A percentile compares a stretch with the other conserved stretches of the same genome.
phyloP scores from a whole-genome alignment of 2,888 invertebrate genomes.

The Acanthosepion lycidas region DNA sequence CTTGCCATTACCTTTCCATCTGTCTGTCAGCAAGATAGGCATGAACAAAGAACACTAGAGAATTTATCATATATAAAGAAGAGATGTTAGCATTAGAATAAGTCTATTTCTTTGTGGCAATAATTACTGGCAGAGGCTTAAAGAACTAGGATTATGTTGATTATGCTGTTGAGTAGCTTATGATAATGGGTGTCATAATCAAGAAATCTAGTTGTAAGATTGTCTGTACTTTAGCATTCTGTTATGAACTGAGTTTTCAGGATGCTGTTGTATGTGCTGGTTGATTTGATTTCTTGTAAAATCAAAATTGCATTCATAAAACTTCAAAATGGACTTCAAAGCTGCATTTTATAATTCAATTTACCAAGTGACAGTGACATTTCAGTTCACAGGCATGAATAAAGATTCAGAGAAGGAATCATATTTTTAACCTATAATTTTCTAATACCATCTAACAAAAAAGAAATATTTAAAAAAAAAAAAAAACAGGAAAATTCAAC shows the following conservation, averaged over 20 bases:
- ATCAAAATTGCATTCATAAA: not conserved
- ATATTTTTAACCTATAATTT: not conserved
- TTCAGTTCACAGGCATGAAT: not conserved
- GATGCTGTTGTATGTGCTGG: too few relatives aligned
- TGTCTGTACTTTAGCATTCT: not conserved
- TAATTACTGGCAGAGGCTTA: not conserved
- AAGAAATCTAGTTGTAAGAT: not conserved
- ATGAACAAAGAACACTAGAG: not conserved
- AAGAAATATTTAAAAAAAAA: too few relatives aligned
- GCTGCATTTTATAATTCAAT: not conserved
- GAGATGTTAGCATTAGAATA: not conserved
- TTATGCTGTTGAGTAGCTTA: not conserved
- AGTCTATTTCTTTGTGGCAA: slow-evolving; percentile 2
- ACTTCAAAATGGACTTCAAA: not conserved
- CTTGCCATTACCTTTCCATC: not conserved
- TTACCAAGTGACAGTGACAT: not conserved
- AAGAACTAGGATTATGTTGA: not conserved
- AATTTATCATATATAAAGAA: not conserved
- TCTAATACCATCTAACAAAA: not conserved
- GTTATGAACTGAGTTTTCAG: not conserved
- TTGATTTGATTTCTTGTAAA: not conserved
- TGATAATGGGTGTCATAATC: slow-evolving; percentile 3
- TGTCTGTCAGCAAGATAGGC: not conserved
- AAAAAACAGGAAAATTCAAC: too few relatives aligned
- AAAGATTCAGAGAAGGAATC: not conserved